These are phyloP conservation scores for Indicator indicator DNA, from an alignment of 2,113 vertebrate species.

Conservation along the genomic window DNA sequence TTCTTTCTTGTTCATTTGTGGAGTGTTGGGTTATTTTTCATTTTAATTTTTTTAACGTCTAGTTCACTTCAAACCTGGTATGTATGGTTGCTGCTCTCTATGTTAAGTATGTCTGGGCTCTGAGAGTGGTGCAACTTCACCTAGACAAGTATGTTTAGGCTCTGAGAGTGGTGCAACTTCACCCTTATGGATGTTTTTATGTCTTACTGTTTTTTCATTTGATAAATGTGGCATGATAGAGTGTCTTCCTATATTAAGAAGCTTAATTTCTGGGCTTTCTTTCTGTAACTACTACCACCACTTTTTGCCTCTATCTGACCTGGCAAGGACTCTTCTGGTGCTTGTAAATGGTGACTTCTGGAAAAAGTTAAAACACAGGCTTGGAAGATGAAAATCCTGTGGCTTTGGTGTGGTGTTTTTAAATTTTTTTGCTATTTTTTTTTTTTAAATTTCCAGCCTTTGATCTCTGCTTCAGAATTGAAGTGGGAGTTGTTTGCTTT, in stretches of 20 bases:
- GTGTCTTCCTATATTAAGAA: neutral
- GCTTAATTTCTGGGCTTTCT: neutral
- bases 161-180: neutral
- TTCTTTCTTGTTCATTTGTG: neutral
- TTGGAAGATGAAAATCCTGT: neutral
- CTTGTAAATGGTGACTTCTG: neutral
- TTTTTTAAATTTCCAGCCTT: neutral
- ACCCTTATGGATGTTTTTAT: neutral
- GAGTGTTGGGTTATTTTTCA: neutral
- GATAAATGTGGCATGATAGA: neutral
- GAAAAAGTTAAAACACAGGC: neutral
- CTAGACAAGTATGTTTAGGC: neutral
- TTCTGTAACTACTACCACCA: neutral
- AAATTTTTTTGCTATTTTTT: neutral
- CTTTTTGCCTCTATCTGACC: neutral
- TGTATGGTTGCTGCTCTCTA: neutral
- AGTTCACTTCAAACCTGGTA: neutral
- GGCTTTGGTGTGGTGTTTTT: neutral
- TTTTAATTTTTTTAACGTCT: neutral
- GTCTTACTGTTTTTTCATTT: neutral
- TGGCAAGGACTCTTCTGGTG: neutral
- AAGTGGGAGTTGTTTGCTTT: neutral
- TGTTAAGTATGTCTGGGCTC: neutral
- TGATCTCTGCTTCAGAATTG: neutral
- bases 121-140: neutral